These are phyloP conservation scores for Spea hammondii DNA, from an alignment of 2,797 vertebrate species.

Conservation along the genomic window DNA sequence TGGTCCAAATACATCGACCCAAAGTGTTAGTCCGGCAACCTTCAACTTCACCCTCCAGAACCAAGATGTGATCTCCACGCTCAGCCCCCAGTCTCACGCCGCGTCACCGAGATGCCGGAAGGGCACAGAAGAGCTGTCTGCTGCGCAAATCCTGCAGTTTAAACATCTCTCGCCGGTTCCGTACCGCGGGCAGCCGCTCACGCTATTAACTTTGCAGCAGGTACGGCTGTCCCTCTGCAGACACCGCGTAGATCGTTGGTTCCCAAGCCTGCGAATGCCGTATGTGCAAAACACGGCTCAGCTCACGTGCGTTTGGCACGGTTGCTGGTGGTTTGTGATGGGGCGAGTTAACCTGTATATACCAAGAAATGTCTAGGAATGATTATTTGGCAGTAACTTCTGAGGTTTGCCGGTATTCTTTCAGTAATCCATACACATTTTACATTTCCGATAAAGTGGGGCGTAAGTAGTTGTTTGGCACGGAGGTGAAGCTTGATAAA, in stretches of 20 bases:
- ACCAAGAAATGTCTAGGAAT: too few species aligned
- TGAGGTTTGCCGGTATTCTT: too few species aligned
- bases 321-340: too few species aligned
- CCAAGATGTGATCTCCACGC: constrained; percentile 77
- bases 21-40: constrained; percentile 80
- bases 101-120: constrained; percentile 34
- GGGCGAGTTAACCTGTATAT: too few species aligned
- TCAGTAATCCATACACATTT: too few species aligned
- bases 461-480: not conserved
- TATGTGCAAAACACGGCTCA: too few species aligned
- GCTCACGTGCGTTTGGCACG: too few species aligned
- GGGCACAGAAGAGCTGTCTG: constrained; percentile 55
- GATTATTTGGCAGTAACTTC: too few species aligned
- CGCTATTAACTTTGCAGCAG: constrained; percentile 71
- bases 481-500: not conserved
- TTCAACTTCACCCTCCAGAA: constrained; percentile 91
- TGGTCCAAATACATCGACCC: constrained; percentile 60
- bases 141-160: constrained; percentile 73
- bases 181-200: constrained; percentile 60
- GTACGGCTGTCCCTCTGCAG: constrained; percentile 55
- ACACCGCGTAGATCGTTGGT: too few species aligned
- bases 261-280: too few species aligned
- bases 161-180: constrained; percentile 64
- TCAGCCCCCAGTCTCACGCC: constrained; percentile 59
- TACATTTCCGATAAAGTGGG: too few species aligned